Percentiles rank a stretch among this genome's conserved stretches.
Evolutionary conservation across 2,797 vertebrate genomes (phyloP).

Genomic region (Rhynchotus rufescens): DNA sequence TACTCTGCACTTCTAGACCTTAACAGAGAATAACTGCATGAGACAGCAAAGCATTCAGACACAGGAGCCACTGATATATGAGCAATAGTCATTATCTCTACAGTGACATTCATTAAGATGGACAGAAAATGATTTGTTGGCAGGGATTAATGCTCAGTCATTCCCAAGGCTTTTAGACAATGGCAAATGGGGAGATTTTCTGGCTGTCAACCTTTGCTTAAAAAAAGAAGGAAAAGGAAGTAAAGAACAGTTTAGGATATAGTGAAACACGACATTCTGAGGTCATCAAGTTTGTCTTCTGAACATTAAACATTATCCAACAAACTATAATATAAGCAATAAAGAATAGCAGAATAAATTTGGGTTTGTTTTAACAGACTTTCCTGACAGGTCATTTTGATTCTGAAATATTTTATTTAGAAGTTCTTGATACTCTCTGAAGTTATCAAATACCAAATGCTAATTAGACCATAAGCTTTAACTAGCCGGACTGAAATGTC

Average conservation of each 20-base stretch:
- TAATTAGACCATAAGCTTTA: constrained; percentile 78
- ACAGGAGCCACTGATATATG: neutral
- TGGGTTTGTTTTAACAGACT: constrained; percentile 59
- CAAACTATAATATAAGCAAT: constrained; percentile 69
- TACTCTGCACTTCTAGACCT: neutral
- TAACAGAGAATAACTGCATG: neutral
- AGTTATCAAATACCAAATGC: constrained; percentile 77
- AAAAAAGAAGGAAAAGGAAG: neutral
- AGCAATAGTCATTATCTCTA: constrained; percentile 12
- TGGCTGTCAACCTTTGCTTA: neutral
- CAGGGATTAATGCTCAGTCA: neutral
- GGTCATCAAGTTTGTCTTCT: constrained; percentile 77
- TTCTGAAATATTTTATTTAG: constrained; percentile 75
- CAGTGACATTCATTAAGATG: constrained; percentile 2
- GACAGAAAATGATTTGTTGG: neutral
- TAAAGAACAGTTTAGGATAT: neutral
- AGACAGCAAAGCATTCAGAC: neutral
- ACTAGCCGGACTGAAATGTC: constrained; percentile 72
- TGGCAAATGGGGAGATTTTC: neutral
- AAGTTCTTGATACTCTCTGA: constrained; percentile 63
- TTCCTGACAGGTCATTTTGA: constrained; percentile 62
- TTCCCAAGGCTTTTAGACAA: constrained; percentile 12
- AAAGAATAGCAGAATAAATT: constrained; percentile 52
- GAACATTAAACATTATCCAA: constrained; percentile 74
- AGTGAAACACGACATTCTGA: constrained; percentile 31